Percentiles rank a stretch among this genome's conserved stretches.
Evolutionary conservation across 2,113 vertebrate species (phyloP).

Genomic region (Podocnemis expansa): DNA sequence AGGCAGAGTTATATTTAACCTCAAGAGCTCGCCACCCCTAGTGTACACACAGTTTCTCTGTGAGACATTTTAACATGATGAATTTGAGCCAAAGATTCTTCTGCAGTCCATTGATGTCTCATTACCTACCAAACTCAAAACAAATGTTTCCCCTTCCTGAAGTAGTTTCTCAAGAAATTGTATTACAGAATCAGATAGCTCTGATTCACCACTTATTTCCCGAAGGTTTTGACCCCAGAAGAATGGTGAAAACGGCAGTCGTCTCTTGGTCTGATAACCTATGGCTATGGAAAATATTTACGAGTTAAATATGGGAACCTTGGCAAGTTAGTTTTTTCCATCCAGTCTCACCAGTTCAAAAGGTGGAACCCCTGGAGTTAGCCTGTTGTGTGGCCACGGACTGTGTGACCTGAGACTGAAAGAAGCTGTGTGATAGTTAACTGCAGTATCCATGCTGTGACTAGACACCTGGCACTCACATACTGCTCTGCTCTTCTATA

Average conservation of each 20-base stretch:
- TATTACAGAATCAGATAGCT: not conserved
- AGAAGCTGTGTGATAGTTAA: fast-evolving
- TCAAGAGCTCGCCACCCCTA: fast-evolving
- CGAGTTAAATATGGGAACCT: not conserved
- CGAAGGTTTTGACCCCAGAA: not conserved
- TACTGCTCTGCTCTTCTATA: not conserved
- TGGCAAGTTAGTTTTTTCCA: not conserved
- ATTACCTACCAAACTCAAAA: not conserved
- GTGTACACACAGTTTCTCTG: not conserved
- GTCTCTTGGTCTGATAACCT: not conserved
- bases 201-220: fast-evolving
- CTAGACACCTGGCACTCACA: not conserved
- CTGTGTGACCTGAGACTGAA: not conserved
- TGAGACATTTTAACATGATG: not conserved
- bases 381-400: not conserved
- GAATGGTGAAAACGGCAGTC: not conserved
- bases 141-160: not conserved
- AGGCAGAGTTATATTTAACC: fast-evolving
- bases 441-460: not conserved
- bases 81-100: not conserved
- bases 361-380: not conserved
- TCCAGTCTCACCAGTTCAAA: not conserved
- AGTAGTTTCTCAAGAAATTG: not conserved
- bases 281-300: not conserved
- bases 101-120: not conserved